Conservation (phyloP, 2,113 vertebrate species). For the Nansenia antarctica region DNA sequence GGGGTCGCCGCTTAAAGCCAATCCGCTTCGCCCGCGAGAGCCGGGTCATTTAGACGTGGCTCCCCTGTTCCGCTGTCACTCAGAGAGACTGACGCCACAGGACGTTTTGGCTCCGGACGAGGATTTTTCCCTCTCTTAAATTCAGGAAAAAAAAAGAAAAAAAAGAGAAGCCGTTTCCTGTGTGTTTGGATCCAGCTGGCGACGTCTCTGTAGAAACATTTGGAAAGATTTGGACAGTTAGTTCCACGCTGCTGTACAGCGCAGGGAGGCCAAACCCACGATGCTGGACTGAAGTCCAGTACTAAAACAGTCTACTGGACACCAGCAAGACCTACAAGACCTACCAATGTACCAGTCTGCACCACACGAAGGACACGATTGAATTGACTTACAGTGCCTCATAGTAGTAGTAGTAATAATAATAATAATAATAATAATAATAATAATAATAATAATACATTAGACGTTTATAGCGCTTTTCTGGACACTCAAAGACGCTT, state of each 20-base stretch:
- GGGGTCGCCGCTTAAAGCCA: background rate
- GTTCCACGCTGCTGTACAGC: conserved; percentile 26
- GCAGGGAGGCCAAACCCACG: conserved; percentile 34
- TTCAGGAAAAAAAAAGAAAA: conserved; percentile 46
- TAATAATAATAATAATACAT: too few species aligned
- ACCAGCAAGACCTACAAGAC: background rate
- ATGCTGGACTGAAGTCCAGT: conserved; percentile 8
- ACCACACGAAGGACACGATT: background rate
- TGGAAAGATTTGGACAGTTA: conserved; percentile 52
- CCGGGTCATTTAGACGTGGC: conserved; percentile 10
- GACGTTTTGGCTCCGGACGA: conserved; percentile 17
- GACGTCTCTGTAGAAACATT: conserved; percentile 45
- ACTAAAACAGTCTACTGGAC: background rate
- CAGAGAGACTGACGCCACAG: conserved; percentile 22
- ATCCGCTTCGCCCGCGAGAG: background rate
- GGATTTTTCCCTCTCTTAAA: conserved; percentile 32
- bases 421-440: too few species aligned
- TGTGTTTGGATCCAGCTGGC: conserved; percentile 58
- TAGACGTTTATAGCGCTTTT: too few species aligned
- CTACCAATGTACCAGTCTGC: background rate
- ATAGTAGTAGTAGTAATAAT: too few species aligned
- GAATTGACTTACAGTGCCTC: background rate
- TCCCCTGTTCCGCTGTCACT: conserved; percentile 34
- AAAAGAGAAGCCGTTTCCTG: conserved; percentile 67
- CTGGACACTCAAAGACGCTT: too few species aligned